Percentiles rank a stretch among this genome's conserved stretches.
These are phyloP conservation scores for Rhinichthys osculus DNA, from an alignment of 2,797 vertebrate genomes.

Conservation along the genomic window DNA sequence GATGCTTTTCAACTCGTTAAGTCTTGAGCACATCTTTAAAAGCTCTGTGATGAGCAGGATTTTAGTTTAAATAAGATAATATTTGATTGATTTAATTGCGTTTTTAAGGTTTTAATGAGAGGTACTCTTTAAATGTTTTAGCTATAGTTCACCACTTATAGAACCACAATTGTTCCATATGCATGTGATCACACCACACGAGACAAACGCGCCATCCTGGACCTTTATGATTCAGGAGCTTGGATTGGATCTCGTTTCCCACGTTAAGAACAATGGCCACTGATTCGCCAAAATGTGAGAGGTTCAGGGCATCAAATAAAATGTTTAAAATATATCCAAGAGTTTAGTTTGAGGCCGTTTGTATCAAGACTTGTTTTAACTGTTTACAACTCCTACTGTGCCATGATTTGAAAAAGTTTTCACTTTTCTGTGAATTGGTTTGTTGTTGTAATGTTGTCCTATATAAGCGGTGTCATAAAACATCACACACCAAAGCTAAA, in stretches of 20 bases:
- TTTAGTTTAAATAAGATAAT: neutral
- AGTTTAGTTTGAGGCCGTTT: neutral
- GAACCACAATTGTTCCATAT: neutral
- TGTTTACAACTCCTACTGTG: neutral
- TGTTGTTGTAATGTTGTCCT: neutral
- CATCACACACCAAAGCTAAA: neutral
- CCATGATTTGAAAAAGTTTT: neutral
- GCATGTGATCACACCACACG: neutral
- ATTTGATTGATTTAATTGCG: neutral
- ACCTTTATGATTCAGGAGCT: neutral
- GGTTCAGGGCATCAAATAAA: neutral
- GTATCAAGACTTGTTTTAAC: neutral
- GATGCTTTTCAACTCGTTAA: conserved; percentile 15
- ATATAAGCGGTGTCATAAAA: neutral
- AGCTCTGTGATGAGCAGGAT: conserved; percentile 54
- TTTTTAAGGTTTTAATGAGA: neutral
- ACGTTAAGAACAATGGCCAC: neutral
- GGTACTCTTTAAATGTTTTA: neutral
- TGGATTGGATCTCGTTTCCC: neutral
- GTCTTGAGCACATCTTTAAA: conserved; percentile 51
- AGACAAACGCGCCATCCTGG: neutral
- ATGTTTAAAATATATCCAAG: neutral
- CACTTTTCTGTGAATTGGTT: neutral
- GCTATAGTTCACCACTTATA: neutral
- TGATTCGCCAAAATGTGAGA: neutral